Base-by-base conservation (phyloP, 1,140 invertebrate genomes). In the Diuraphis noxia region DNA sequence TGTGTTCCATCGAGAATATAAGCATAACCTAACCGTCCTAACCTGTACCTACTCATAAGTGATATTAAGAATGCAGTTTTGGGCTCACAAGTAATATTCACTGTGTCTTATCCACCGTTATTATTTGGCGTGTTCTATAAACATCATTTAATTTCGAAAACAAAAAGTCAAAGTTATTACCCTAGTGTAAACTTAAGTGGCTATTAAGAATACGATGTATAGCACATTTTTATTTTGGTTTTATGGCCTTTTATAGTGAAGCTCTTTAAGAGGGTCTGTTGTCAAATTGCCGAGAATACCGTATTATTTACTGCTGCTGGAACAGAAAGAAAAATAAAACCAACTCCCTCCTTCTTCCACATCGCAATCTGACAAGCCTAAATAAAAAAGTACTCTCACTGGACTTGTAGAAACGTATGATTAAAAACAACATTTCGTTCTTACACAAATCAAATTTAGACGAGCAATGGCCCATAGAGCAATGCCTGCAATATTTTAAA, bases 151-250 rank as follows among this genome's bases (percentile, higher is more conserved):
- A 91, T 91, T n/a, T 81, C 34, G 23, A 49, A 79, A 52, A 91
- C 40, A 90, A 90, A 90, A 90, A 77, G 72, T 36, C 43, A 30
- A 81, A 81, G 34, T 91, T 91, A 91, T 89, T 79, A 43, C 63
- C 63, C 88, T 36, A 49, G 43, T 81, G 89, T 81, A 91, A 79
- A 91, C 89, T 82, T 91, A 91, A 91, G 72, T 91, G 89, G 89
- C 72, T 52, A 91, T 91, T 91, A 91, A 81, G 34, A 52, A 49
- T 34, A 91, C 63, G 77, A 91, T 82, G 52, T 81, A 91, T 79
- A 40, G 72, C 34, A 81, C 43, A 52, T 91, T 79, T 91, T 81
- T 82, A 91, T 79, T 91, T 82, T 91, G 77, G 63, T 91, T 91
- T 91, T 91, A 91, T 91, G 21, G 77, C 77, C 23, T 81, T 91